Evolutionary conservation across 2,113 vertebrate species (phyloP).

Genomic region (Sander vitreus): DNA sequence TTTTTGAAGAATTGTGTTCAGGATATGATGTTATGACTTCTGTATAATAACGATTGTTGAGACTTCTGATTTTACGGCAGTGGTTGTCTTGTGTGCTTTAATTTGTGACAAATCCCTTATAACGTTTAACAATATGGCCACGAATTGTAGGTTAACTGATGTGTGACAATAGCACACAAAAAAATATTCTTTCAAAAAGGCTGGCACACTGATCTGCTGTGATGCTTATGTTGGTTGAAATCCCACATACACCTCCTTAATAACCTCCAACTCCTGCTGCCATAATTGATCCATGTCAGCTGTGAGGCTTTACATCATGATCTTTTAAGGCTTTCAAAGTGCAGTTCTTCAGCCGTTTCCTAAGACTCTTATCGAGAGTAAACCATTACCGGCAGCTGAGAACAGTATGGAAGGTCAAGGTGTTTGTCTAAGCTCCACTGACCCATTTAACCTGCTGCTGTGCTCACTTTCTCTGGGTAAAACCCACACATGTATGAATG

Average conservation of each 20-base stretch:
- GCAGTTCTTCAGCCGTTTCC: constrained; percentile 40
- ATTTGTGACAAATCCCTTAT: not conserved
- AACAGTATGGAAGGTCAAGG: constrained; percentile 16
- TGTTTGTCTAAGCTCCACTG: constrained; percentile 47
- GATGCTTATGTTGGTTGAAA: not conserved
- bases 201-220: not conserved
- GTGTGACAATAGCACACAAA: not conserved
- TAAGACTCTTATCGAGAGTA: constrained; percentile 73
- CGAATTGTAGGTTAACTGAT: not conserved
- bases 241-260: not conserved
- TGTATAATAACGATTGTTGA: not conserved
- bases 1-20: too few species aligned
- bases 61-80: not conserved
- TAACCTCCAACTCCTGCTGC: constrained; percentile 31
- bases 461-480: not conserved
- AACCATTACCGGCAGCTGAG: constrained; percentile 51
- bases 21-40: not conserved
- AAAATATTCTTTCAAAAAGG: not conserved
- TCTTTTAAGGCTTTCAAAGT: constrained; percentile 69
- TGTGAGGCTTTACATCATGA: constrained; percentile 45
- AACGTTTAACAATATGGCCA: not conserved
- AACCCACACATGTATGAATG: not conserved
- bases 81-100: not conserved
- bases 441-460: not conserved
- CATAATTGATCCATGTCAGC: constrained; percentile 49